Conservation (phyloP, 2,797 vertebrate genomes). For the Cirrhinus molitorella region DNA sequence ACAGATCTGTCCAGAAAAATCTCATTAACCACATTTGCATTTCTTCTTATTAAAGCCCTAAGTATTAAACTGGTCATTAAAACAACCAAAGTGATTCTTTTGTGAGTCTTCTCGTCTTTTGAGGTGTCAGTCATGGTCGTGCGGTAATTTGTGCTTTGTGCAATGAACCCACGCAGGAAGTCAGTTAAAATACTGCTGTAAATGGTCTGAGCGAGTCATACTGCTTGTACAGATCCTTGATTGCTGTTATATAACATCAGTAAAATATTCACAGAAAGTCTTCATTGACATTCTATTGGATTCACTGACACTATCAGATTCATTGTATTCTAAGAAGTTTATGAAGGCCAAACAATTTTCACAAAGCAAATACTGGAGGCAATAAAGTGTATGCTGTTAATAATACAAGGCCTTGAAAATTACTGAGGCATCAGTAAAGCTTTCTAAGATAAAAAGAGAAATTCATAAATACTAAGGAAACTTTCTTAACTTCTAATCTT, state of each 20-base stretch:
- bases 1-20: not conserved
- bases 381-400: not conserved
- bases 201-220: slow-evolving; percentile 6
- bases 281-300: not conserved
- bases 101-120: not conserved
- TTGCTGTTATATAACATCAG: not conserved
- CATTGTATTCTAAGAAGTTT: not conserved
- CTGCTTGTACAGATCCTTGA: not conserved
- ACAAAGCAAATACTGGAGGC: not conserved
- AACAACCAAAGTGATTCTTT: not conserved
- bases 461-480: not conserved
- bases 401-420: slow-evolving; percentile 1
- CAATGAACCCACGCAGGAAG: slow-evolving; percentile 3
- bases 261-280: not conserved
- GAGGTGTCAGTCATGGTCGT: slow-evolving; percentile 29
- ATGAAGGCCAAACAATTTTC: not conserved
- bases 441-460: too few species aligned
- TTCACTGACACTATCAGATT: not conserved
- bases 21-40: not conserved
- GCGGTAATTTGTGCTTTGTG: slow-evolving; percentile 25
- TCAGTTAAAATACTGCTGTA: not conserved
- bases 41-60: not conserved
- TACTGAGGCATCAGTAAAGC: too few species aligned
- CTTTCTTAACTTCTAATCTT: not conserved
- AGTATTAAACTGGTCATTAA: not conserved